Evolutionary conservation across 2,888 invertebrate genomes (phyloP), one percentile per base, ranked within the genome.

Genomic region (Linhomoeus sp.): DNA sequence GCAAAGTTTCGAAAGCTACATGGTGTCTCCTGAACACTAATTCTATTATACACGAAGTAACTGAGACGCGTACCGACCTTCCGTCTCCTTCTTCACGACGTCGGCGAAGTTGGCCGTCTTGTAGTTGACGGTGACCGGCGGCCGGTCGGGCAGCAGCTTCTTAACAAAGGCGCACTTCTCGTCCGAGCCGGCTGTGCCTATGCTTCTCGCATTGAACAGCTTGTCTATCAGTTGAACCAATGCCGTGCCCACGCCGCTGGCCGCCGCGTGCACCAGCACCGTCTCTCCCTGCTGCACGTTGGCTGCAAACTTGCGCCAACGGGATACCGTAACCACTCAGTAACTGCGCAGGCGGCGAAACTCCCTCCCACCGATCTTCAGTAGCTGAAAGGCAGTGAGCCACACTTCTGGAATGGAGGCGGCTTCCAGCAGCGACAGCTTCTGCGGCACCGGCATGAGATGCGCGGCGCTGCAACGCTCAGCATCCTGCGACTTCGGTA

Each of bases 371-470:
- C 38, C 38, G 38, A 56, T 47, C 46, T 62, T 59, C 7, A 68
- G 54, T 3, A 68, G 56, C 48, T 67, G 66, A 52, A 58, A 68
- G 19, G 67, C 67, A 23, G 67, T 67, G 3, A 67, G 55, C 67
- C 67, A 68, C 1, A 61, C 65, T 53, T 68, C 67, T 3, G 67
- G 66, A 38, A 68, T 64, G 15, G 64, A 64, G 26, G 64, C 66
- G 17, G 67, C 67, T 43, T 58, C 50, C 14, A 49, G 51, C 43
- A 63, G 58, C 15, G 52, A 47, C 52, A 66, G 51, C 14, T 46
- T 49, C 2, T 51, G 38, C 2, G 67, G 66, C n/a, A 67, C 47
- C 19, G 41, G 43, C 43, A 52, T 46, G 15, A 49, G 24, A 17
- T 49, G 48, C 14, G 45, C 47, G 45, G 49, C 49, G 22, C 43